phyloP scores from a whole-genome alignment of 2,797 vertebrate species.

The Spheniscus humboldti region DNA sequence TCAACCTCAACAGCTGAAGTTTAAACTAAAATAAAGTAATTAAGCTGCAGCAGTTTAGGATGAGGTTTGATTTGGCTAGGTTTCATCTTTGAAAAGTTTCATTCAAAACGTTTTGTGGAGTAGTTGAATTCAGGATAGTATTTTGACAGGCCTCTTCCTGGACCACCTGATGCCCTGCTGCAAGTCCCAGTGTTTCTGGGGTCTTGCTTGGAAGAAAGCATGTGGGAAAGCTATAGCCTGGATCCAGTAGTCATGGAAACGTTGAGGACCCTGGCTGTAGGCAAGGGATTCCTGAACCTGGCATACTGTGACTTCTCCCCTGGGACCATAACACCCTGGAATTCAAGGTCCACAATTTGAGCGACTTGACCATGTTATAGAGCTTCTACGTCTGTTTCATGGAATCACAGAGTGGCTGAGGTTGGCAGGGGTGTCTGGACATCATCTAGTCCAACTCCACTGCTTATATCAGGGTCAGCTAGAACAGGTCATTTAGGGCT shows the following conservation, averaged over 20 bases:
- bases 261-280: not conserved
- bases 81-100: not conserved
- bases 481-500: not conserved
- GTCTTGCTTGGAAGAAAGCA: not conserved
- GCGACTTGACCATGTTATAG: not conserved
- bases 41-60: not conserved
- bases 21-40: not conserved
- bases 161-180: not conserved
- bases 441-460: fast-evolving
- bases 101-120: not conserved
- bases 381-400: not conserved
- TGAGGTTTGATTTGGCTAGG: not conserved
- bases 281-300: not conserved
- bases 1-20: not conserved
- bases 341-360: not conserved
- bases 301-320: too few relatives aligned
- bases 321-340: not conserved
- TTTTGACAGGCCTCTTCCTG: not conserved
- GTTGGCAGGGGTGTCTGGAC: not conserved
- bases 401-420: not conserved
- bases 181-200: not conserved
- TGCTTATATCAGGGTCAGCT: not conserved
- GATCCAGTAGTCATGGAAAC: not conserved
- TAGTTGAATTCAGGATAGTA: not conserved
- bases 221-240: not conserved